A percentile compares a stretch with the other conserved stretches of the same genome.
phyloP scores from a whole-genome alignment of 2,113 vertebrate species.

The Eulacestoma nigropectus region DNA sequence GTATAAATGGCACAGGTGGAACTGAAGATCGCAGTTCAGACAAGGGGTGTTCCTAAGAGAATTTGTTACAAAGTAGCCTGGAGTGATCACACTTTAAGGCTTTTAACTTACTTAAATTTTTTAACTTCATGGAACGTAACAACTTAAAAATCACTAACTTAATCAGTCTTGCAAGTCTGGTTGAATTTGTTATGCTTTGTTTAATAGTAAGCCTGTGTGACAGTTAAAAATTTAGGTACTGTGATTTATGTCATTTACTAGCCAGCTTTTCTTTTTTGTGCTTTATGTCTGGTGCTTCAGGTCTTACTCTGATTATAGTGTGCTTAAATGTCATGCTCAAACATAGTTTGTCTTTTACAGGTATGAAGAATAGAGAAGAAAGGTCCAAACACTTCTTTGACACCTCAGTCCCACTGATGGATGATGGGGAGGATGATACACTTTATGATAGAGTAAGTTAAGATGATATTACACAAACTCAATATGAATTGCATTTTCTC shows the following conservation, averaged over 20 bases:
- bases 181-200: not conserved
- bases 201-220: not conserved
- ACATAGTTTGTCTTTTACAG: constrained; percentile 60
- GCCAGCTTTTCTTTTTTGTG: not conserved
- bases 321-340: not conserved
- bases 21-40: not conserved
- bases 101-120: not conserved
- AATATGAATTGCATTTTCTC: not conserved
- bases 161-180: not conserved
- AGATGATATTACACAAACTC: not conserved
- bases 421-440: constrained; percentile 87
- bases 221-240: not conserved
- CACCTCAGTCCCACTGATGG: constrained; percentile 89
- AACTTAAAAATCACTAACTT: not conserved
- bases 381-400: constrained; percentile 96
- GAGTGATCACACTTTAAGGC: not conserved
- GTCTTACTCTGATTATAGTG: not conserved
- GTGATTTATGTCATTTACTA: not conserved
- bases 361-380: constrained; percentile 98
- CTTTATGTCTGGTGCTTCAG: not conserved
- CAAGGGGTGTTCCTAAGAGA: not conserved
- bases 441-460: constrained; percentile 85
- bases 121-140: not conserved
- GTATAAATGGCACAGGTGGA: not conserved
- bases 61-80: not conserved